Base-by-base conservation (phyloP, 2,797 vertebrate species). In the Salarias fasciatus region DNA sequence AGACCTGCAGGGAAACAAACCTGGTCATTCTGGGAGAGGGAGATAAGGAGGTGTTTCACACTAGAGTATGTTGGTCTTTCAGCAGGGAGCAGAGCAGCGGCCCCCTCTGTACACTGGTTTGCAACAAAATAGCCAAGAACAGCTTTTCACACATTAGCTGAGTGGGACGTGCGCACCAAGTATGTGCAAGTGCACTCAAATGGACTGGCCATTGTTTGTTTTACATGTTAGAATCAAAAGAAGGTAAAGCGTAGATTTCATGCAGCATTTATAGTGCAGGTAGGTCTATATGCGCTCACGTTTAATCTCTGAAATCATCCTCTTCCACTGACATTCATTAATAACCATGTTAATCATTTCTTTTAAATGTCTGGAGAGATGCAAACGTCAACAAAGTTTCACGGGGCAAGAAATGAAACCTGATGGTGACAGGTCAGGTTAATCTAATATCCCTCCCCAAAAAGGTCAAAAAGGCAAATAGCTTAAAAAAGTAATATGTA, bases 41-140 rank as follows among this genome's bases (percentile, higher is more conserved):
- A 84, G 87, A 89, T 91, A 86, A 89, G 86, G 64, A 82, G 63
- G 76, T 65, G 76, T 86, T 82, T 82, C 80, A 80, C 75, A 72
- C 43, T 2, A 78, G 57, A 75, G 54, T 75, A 38, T 83, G 77
- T 75, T 80, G 79, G 69, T 81, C 69, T 77, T 85, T 87, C 82
- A 84, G 81, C 67, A 48, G 69, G 79, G 58, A 82, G 77, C 74
- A 69, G 70, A 78, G 82, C 53, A 58, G 77, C 56, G 53, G 64
- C 55, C 55, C 80, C 57, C 72, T 31, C 31, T 31, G 58, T 45
- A 72, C 55, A 51, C 52, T 3, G 43, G 35, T 48, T 51, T 4
- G 8, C 70, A 59, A 63, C 37, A 63, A 74, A 85, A 82, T 43
- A 68, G 57, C 59, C 60, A 67, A 70, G 58, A 73, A 65, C 71